Percentiles rank a stretch among this genome's conserved stretches.
Evolutionary conservation across 2,113 vertebrate genomes (phyloP).

Genomic region (Notarius quadriscutis): DNA sequence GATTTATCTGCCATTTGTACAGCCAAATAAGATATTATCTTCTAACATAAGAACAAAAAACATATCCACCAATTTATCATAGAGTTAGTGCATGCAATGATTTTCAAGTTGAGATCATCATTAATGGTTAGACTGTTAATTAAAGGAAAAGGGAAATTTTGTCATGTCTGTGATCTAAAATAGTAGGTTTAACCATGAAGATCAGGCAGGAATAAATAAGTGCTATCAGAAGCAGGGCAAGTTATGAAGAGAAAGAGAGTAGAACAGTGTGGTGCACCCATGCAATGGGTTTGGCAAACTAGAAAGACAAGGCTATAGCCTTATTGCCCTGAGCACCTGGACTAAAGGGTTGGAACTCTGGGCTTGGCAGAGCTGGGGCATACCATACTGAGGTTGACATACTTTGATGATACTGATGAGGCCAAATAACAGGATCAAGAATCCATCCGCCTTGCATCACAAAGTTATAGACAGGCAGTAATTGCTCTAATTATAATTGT

Average conservation of each 20-base stretch:
- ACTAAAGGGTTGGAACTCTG: conserved; percentile 12
- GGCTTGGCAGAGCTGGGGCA: conserved; percentile 41
- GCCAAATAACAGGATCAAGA: conserved; percentile 65
- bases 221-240: not conserved
- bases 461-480: conserved; percentile 25
- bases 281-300: not conserved
- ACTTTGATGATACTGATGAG: conserved; percentile 68
- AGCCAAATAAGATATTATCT: conserved; percentile 40
- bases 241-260: not conserved
- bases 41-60: conserved; percentile 31
- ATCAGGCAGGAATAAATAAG: not conserved
- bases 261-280: not conserved
- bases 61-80: conserved; percentile 32
- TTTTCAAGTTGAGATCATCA: conserved; percentile 29
- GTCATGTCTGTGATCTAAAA: conserved; percentile 3
- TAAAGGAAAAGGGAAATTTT: conserved; percentile 13
- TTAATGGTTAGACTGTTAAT: not conserved
- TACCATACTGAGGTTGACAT: conserved; percentile 60
- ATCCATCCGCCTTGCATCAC: conserved; percentile 60
- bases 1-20: conserved; percentile 52
- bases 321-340: conserved; percentile 35
- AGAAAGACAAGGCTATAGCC: not conserved
- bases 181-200: not conserved
- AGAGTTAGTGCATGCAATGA: conserved; percentile 1
- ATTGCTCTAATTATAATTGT: not conserved